These are phyloP conservation scores for Lordiphosa clarofinis DNA, from an alignment of 1,140 invertebrate genomes.

Conservation along the genomic window DNA sequence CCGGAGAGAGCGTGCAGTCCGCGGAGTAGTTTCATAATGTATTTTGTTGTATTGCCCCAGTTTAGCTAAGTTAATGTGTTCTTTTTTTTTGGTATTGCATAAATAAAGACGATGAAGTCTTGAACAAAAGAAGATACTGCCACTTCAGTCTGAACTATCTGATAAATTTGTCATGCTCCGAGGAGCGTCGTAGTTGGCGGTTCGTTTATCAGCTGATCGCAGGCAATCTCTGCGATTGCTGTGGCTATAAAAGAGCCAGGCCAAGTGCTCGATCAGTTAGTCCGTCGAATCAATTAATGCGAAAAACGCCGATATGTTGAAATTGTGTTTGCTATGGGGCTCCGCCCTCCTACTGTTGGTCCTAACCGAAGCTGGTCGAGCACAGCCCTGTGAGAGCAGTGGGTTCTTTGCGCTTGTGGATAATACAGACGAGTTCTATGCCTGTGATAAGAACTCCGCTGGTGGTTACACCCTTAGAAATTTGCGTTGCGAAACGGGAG, in stretches of 20 bases:
- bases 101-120: constrained; percentile 35
- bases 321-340: constrained; percentile 10
- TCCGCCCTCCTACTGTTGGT: constrained; percentile 6
- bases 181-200: neutral
- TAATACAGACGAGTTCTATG: constrained; percentile 36
- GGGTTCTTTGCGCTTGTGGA: constrained; percentile 38
- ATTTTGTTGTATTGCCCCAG: constrained; percentile 46
- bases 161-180: constrained; percentile 1
- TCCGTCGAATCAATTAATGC: constrained; percentile 44
- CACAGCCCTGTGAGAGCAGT: constrained; percentile 21
- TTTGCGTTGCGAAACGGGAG: constrained; percentile 32
- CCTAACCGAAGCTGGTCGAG: constrained; percentile 6
- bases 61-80: constrained; percentile 38
- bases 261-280: constrained; percentile 54
- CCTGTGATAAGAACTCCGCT: constrained; percentile 22
- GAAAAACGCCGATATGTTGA: constrained; percentile 18
- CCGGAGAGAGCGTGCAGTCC: constrained; percentile 51
- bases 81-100: constrained; percentile 33
- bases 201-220: constrained; percentile 30
- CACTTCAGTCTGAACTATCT: neutral
- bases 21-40: constrained; percentile 18
- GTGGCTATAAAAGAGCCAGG: constrained; percentile 54
- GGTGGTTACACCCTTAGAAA: constrained; percentile 31
- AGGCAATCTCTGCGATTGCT: constrained; percentile 38
- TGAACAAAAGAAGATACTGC: neutral